Percentiles rank a stretch among this genome's conserved stretches.
Evolutionary conservation across 2,888 invertebrate genomes (phyloP).

Genomic region (Lithophane ornitopus): DNA sequence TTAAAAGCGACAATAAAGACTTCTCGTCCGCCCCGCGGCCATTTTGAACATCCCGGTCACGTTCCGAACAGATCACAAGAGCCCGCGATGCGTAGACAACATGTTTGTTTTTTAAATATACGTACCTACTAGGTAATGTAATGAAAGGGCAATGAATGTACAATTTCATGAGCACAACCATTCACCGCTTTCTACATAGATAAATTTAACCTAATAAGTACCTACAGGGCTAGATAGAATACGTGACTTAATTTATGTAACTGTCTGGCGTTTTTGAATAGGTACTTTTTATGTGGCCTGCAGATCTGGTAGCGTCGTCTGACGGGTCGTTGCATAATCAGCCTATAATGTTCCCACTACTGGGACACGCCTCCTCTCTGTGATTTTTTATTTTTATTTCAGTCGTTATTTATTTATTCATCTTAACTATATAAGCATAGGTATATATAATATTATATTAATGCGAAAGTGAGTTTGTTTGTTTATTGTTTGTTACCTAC

Average conservation of each 20-base stretch:
- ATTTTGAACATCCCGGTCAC: conserved; percentile 41
- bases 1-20: conserved; percentile 17
- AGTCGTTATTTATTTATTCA: too few relatives aligned
- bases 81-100: conserved; percentile 37
- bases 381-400: too few relatives aligned
- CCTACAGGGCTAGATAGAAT: not conserved
- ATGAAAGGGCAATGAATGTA: conserved; percentile 16
- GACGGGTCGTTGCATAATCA: too few relatives aligned
- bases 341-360: too few relatives aligned
- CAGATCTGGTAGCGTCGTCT: not conserved
- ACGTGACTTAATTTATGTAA: conserved; percentile 1
- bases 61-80: conserved; percentile 39
- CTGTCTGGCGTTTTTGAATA: not conserved
- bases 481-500: too few relatives aligned
- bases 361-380: too few relatives aligned
- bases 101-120: conserved; percentile 35
- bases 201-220: conserved; percentile 1
- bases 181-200: not conserved
- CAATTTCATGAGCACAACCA: not conserved
- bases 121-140: conserved; percentile 1
- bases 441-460: too few relatives aligned
- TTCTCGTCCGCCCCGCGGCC: conserved; percentile 33
- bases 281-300: not conserved
- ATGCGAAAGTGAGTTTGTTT: too few relatives aligned
- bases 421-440: too few relatives aligned